Base-by-base conservation (phyloP, 1,140 invertebrate genomes). In the Drosophila arizonae region DNA sequence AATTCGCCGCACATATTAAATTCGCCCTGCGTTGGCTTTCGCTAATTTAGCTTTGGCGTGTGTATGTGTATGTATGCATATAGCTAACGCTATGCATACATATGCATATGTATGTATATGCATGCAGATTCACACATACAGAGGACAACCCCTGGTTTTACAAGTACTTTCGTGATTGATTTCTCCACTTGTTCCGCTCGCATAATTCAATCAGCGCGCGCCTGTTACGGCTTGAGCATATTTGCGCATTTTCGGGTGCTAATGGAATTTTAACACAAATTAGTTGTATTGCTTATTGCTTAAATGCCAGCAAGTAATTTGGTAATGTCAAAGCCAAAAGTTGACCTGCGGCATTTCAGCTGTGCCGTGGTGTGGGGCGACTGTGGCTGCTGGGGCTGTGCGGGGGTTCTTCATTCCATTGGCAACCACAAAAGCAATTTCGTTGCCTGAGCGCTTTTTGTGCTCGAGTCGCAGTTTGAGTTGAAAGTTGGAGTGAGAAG, bases 241-340 rank as follows among this genome's bases (percentile, higher is more conserved):
- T 51, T 51, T 51, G 17, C 39, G 30, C 46, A 50, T 74, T 63
- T 77, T 78, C 70, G 74, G 26, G 56, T 50, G 71, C 72, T 81
- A 81, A 81, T 85, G 81, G 81, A 85, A 86, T 86, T 85, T 81
- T 48, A 78, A 76, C 75, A 78, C 81, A 86, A 85, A 86, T 86
- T 86, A 86, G 78, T 67, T 86, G 81, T 78, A 69, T 81, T 78
- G 74, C 74, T 72, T 78, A 69, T 81, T 78, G 74, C 74, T 72
- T 76, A 76, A 72, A 84, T 84, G 79, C 69, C 79, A 30, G 74
- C 60, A 41, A 48, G 52, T 52, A 70, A 70, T 82, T 69, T 72
- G 72, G 56, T 60, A 72, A 81, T 85, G 77, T 55, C 73, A 69
- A 28, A 36, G 15, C 61, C 51, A 66, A 72, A 60, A 54, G 36